phyloP scores from a whole-genome alignment of 2,888 invertebrate species.

The Dicycla oo region DNA sequence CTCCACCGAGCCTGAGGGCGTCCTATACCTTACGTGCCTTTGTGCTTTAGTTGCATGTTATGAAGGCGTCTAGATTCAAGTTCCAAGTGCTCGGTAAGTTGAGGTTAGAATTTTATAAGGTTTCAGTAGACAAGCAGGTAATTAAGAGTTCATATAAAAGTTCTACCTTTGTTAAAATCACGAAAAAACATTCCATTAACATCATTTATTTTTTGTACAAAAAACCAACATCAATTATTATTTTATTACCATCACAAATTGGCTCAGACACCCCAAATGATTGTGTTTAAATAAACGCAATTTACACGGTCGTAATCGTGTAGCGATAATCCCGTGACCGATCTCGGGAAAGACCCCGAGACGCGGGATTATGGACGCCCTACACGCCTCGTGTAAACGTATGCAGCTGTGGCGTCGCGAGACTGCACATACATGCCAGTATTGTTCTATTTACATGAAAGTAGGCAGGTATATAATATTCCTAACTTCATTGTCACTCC shows the following conservation, averaged over 20 bases:
- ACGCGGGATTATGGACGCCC: conserved; percentile 63
- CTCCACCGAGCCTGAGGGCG: neutral
- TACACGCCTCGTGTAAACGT: conserved; percentile 54
- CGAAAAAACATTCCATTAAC: neutral
- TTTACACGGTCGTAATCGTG: conserved; percentile 63
- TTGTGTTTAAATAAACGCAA: conserved; percentile 54
- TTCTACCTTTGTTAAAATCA: neutral
- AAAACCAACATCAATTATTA: neutral
- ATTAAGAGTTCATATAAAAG: neutral
- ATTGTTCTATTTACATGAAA: conserved; percentile 2
- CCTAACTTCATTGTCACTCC: neutral
- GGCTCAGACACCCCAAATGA: conserved; percentile 13
- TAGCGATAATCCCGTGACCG: conserved; percentile 63
- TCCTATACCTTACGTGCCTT: too few species aligned
- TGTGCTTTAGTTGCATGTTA: neutral
- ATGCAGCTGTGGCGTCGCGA: conserved; percentile 60
- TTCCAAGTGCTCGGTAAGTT: neutral
- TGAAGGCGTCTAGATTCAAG: neutral
- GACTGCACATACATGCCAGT: neutral
- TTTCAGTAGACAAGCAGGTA: too few species aligned
- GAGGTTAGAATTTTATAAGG: neutral
- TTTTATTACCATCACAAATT: conserved; percentile 28
- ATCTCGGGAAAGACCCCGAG: conserved; percentile 49
- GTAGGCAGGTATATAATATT: neutral
- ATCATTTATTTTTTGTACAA: neutral